Percentiles rank a stretch among this genome's conserved stretches.
These are phyloP conservation scores for Abscondita cerata DNA, from an alignment of 2,888 invertebrate species.

Conservation along the genomic window DNA sequence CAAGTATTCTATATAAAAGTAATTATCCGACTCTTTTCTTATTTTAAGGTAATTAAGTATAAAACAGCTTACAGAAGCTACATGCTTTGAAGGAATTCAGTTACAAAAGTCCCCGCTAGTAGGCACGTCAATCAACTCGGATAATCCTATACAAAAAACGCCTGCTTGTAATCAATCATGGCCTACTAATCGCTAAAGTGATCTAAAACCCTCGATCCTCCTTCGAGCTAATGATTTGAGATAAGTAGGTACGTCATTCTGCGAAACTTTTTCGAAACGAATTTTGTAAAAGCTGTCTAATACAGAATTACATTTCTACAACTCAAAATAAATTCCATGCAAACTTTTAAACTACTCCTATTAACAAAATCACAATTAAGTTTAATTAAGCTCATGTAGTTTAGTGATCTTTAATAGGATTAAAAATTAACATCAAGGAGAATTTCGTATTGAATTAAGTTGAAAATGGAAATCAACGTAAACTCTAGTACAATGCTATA, in stretches of 20 bases:
- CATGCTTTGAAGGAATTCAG: conserved; percentile 17
- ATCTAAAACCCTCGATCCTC: conserved; percentile 37
- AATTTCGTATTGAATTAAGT: no score
- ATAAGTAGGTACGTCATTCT: conserved; percentile 36
- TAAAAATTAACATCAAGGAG: no score
- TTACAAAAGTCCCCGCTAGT: conserved; percentile 24
- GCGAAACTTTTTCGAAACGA: conserved; percentile 20
- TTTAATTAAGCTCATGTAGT: no score
- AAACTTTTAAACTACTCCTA: no score
- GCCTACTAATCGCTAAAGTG: conserved; percentile 36
- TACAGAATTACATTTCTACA: conserved; percentile 3
- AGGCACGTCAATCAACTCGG: conserved; percentile 34
- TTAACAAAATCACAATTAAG: no score
- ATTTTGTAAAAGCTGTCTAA: conserved; percentile 11
- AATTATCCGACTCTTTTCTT: neutral
- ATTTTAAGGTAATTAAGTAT: neutral
- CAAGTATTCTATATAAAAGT: no score
- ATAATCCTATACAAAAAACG: conserved; percentile 36
- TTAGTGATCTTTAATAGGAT: no score
- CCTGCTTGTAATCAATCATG: conserved; percentile 39
- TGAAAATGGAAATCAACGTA: no score
- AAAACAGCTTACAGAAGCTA: conserved; percentile 4
- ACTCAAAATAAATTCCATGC: neutral
- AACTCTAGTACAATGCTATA: no score
- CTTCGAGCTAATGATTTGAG: conserved; percentile 38